phyloP scores from a whole-genome alignment of 64 coral and sea anemone genomes.

The Porites lutea region DNA sequence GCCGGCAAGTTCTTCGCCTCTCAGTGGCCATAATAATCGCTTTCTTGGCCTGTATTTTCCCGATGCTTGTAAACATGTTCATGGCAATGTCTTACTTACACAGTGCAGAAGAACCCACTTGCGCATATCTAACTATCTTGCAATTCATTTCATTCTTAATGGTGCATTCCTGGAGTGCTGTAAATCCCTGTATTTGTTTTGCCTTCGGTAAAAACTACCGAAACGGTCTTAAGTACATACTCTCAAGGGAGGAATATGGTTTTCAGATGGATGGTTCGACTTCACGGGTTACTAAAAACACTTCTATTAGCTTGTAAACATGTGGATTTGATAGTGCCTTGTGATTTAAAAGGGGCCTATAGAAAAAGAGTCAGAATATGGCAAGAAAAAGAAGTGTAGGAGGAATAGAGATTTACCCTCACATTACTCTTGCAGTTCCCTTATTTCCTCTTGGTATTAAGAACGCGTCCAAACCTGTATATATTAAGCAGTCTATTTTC shows the following conservation, averaged over 20 bases:
- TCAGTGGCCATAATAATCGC: constrained; percentile 6
- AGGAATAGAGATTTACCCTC: too few relatives aligned
- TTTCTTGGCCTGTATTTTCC: constrained; percentile 22
- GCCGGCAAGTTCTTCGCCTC: constrained; percentile 6
- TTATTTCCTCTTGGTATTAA: too few relatives aligned
- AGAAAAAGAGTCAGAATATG: too few relatives aligned
- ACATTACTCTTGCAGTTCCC: too few relatives aligned
- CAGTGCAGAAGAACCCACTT: not conserved
- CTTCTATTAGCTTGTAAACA: too few relatives aligned
- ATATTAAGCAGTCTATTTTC: too few relatives aligned
- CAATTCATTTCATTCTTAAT: not conserved
- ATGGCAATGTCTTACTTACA: not conserved
- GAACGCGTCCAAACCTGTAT: too few relatives aligned
- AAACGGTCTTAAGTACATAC: constrained; percentile 15
- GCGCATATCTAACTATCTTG: not conserved
- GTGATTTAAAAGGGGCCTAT: too few relatives aligned
- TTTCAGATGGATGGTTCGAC: not conserved
- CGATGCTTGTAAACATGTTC: not conserved
- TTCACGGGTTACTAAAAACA: not conserved
- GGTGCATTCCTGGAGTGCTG: constrained; percentile 18
- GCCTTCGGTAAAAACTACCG: constrained; percentile 31
- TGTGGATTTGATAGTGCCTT: too few relatives aligned
- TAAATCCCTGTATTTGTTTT: constrained; percentile 51
- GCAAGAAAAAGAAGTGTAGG: too few relatives aligned
- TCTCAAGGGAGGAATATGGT: not conserved